Base-by-base conservation (phyloP, 2,113 vertebrate species). In the Nyctibius bracteatus region DNA sequence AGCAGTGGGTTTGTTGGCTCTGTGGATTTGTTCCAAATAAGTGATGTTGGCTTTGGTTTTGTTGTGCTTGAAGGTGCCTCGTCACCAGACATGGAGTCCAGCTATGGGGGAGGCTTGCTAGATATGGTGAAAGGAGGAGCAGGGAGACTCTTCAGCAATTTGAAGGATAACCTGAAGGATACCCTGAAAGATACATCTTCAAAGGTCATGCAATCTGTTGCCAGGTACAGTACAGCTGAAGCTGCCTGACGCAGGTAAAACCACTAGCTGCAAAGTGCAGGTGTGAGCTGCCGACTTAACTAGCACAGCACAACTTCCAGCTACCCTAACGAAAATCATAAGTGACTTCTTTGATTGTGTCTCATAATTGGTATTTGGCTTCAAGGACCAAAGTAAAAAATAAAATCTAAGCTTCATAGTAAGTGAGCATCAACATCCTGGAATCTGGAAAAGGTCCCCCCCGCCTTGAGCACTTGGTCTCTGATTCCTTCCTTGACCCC, bases 101-200 rank as follows among this genome's bases (percentile, higher is more conserved):
- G 96, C 97, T 99, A 99, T 33, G 99, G 99, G 12, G 99, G 99
- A 62, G 99, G 99, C 39, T 98, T 99, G 87, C 97, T 99, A 91
- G 99, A 99, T 96, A 99, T 99, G 98, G 99, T 99, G 80, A 99
- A 99, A 94, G 99, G 99, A 92, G 99, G 99, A 93, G 99, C 99
- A 6, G 99, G 99, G 63, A 98, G 99, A 90, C 99, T 99, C 88
- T 99, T 99, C 98, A 99, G 99, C 97, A 99, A 99, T 97, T 98
- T 99, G 57, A 99, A 99, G 97, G 99, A 99, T 97, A 99, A 99
- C 98, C 95, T 99, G 96, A 99, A 99, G 97, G 99, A 99, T 92
- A 99, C 99, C 23, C 98, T 99, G 93, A 99, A 99, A 81, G 99
- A 99, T 96, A 99, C 99, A 7, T 99, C 99, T 94, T 99, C 99